Base-by-base conservation (phyloP, 2,113 vertebrate genomes). In the Spilogale gracilis region DNA sequence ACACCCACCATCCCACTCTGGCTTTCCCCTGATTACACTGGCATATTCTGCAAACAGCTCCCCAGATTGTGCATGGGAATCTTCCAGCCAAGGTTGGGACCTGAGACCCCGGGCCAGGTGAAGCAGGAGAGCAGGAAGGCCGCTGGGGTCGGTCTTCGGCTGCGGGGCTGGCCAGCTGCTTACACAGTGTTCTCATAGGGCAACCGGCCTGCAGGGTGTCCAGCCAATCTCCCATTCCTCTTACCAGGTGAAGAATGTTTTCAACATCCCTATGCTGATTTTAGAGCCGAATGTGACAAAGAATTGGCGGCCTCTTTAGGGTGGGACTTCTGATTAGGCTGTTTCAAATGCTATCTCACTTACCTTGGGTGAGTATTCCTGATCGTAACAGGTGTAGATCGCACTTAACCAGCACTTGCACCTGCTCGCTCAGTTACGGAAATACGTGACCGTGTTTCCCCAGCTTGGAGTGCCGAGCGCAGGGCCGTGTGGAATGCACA, bases 1-100 rank as follows among this genome's bases (percentile, higher is more conserved):
- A 56, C 9, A 2, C 10, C 21, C 12, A 3, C 32, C 16, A 23
- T 3, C 10, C 56, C 3, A 3, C 9, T 30, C 32, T 54, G 3
- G 0, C 13, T 6, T 30, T 3, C 32, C 67, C 43, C 38, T 4
- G 21, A 18, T 82, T 32, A 12, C 52, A 38, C 3, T 54, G 27
- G 52, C 23, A n/a, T 27, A 50, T 58, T 61, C 11, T 50, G 17
- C 81, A 18, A 14, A 76, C 81, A 48, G 17, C 71, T 52, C 78
- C 9, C 73, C 50, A 79, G 52, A 43, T 5, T 5, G 3, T 16
- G 23, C 23, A 3, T 23, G 18, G n/a, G 81, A 87, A 50, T 65
- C 43, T 12, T 27, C 9, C n/a, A 12, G 8, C 16, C 23, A 54
- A 21, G 5, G 2, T 3, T 8, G 25, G n/a, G 23, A 63, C 52